Base-by-base conservation (phyloP, 1,140 invertebrate genomes). In the Temnothorax longispinosus region DNA sequence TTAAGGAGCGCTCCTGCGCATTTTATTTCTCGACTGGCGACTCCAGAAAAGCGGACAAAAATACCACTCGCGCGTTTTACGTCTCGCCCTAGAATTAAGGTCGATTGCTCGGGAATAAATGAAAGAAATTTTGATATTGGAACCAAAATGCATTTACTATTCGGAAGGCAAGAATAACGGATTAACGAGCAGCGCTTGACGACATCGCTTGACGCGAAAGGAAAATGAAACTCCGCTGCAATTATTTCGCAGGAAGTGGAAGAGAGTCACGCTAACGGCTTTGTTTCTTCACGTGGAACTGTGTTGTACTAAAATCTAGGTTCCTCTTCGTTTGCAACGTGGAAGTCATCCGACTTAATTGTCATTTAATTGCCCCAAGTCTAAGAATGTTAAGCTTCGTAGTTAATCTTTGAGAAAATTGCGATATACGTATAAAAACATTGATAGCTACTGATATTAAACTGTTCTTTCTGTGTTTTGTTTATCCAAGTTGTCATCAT, bases 231-330 rank as follows among this genome's bases (percentile, higher is more conserved):
- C 77, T 41, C 52, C 0, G 6, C 13, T 44, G 27, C 52, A 58
- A 72, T 82, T 74, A 74, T 82, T 47, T 6, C 69, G 54, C 41
- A 41, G 27, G 27, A 82, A 58, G 58, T 2, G 52, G 38, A 21
- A 81, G 60, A 81, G n/a, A 74, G 44, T 74, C 64, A 35, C 21
- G 21, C 69, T 38, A 56, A 81, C 62, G 47, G 64, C 21, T 54
- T 75, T 74, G 80, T 58, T 50, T 62, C 69, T 58, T 75, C 44
- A 47, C 52, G 27, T 0, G 18, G 18, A 84, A 84, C 38, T 62
- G 41, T 60, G 21, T 56, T 71, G 44, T 38, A 32, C 35, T 27
- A 47, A 75, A 62, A 84, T 75, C 69, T 50, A 75, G 35, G 65
- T 71, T 71, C 27, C 50, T 44, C 35, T 32, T 27, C 10, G 60